Evolutionary conservation across 2,113 vertebrate species (phyloP).

Genomic region (Ochotona princeps): DNA sequence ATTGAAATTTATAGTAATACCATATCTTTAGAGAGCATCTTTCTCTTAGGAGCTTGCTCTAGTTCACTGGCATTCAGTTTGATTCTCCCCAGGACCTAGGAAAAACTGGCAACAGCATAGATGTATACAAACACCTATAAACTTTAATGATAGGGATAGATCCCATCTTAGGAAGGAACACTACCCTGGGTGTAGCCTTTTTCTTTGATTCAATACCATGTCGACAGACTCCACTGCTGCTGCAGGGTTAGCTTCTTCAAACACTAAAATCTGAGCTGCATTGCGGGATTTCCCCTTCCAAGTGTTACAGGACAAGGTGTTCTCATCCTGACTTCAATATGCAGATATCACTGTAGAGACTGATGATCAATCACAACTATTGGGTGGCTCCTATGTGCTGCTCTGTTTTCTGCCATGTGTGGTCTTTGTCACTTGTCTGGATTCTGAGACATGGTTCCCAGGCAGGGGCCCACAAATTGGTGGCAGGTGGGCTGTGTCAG

Average conservation of each 20-base stretch:
- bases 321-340: background rate
- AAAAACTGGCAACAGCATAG: slow-evolving; percentile 57
- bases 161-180: slow-evolving; percentile 57
- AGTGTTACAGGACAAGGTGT: background rate
- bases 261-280: background rate
- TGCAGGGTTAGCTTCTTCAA: background rate
- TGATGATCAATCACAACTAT: background rate
- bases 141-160: slow-evolving; percentile 54
- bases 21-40: slow-evolving; percentile 71
- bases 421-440: background rate
- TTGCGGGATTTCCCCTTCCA: background rate
- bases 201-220: slow-evolving; percentile 31
- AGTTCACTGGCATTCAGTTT: slow-evolving; percentile 69
- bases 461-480: background rate
- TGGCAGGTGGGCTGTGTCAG: background rate
- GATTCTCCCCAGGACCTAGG: slow-evolving; percentile 57
- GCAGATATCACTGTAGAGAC: background rate
- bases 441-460: background rate
- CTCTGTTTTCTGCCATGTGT: background rate
- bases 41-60: slow-evolving; percentile 69
- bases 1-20: slow-evolving; percentile 74
- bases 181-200: slow-evolving; percentile 36
- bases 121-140: slow-evolving; percentile 65
- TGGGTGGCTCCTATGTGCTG: background rate
- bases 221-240: background rate